Evolutionary conservation across 2,888 invertebrate genomes (phyloP).

Genomic region (Troglohyphantes excavatus): DNA sequence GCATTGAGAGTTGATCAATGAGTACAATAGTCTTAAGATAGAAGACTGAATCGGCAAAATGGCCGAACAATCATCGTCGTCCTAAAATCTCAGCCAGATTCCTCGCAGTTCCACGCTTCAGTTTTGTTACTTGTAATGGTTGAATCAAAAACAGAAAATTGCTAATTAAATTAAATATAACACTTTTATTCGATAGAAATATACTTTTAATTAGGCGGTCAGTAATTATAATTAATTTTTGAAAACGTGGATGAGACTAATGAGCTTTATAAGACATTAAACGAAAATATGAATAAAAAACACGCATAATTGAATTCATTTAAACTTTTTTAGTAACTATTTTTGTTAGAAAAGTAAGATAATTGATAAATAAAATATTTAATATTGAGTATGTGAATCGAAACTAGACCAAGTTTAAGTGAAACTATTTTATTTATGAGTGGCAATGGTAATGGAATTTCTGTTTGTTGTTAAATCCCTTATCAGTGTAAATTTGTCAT

Average conservation of each 20-base stretch:
- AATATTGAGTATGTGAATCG: too few relatives aligned
- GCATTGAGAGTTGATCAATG: slow-evolving; percentile 24
- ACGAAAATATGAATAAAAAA: too few relatives aligned
- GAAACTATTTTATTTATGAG: neutral
- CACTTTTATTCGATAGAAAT: too few relatives aligned
- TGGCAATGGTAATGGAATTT: slow-evolving; percentile 16
- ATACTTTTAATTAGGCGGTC: too few relatives aligned
- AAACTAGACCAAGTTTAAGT: neutral
- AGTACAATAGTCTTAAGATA: slow-evolving; percentile 36
- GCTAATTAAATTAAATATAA: neutral
- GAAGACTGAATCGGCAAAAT: slow-evolving; percentile 71
- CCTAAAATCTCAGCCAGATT: slow-evolving; percentile 60
- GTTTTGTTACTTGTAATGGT: neutral
- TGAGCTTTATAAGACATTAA: too few relatives aligned
- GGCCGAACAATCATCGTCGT: slow-evolving; percentile 74
- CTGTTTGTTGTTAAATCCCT: slow-evolving; percentile 17
- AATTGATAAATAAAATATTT: too few relatives aligned
- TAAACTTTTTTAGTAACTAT: too few relatives aligned
- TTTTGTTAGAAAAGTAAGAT: too few relatives aligned
- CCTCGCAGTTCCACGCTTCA: slow-evolving; percentile 40
- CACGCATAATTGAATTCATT: too few relatives aligned
- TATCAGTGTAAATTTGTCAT: slow-evolving; percentile 14
- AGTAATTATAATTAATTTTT: too few relatives aligned
- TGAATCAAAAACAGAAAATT: neutral
- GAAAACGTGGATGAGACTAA: too few relatives aligned